Base-by-base conservation (phyloP, 2,113 vertebrate genomes). In the Datnioides undecimradiatus region DNA sequence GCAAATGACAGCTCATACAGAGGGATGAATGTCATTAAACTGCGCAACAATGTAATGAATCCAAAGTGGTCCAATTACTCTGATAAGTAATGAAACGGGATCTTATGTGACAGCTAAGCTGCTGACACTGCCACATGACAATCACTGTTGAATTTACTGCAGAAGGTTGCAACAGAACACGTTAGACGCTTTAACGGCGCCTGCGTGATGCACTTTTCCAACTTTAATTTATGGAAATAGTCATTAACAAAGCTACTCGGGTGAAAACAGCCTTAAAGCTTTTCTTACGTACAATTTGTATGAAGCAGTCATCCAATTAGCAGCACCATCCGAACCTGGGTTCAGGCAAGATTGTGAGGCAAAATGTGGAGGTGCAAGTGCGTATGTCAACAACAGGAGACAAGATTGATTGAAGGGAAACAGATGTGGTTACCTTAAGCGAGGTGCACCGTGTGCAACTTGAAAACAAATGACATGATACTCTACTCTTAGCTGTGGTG, bases 181-280 rank as follows among this genome's bases (percentile, higher is more conserved):
- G 60, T 73, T 72, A 45, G 51, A 79, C 17, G 69, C 84, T 76
- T 88, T 80, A 84, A 69, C 21, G 13, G 36, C 57, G 54, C 58
- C 49, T 65, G 33, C 21, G 27, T 19, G 68, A 86, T 82, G 80
- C 55, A 59, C 85, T 87, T 87, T 79, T 63, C 64, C 17, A 55
- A 48, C 59, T 81, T 69, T 77, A 76, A 86, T 72, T 91, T 69
- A 71, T 71, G 77, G 70, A 76, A 85, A 82, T 73, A 83, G 89
- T 83, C 82, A 90, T 90, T 90, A 90, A 72, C 41, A 70, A 73
- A 90, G 65, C 67, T 70, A 73, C 84, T 88, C 79, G 83, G 82
- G 89, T 90, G 87, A 85, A 84, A 78, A 86, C 68, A 13, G 75
- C 67, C 80, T 87, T 82, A 77, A 85, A 85, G 80, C 82, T 71